A percentile compares a stretch with the other conserved stretches of the same genome.
Conservation (phyloP, 2,113 vertebrate species). For the Bombycilla garrulus region DNA sequence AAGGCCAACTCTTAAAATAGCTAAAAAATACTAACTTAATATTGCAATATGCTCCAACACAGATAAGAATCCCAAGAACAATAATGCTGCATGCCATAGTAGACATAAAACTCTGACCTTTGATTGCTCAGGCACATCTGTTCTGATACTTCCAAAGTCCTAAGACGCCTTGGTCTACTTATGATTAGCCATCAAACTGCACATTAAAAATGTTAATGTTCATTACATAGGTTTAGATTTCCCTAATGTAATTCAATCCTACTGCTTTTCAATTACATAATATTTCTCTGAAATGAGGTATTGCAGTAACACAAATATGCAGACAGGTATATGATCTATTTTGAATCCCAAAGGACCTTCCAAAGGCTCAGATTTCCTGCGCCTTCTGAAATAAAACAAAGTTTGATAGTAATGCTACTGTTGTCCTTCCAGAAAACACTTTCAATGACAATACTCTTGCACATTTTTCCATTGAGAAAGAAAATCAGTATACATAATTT, state of each 20-base stretch:
- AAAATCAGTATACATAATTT: not conserved
- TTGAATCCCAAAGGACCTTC: not conserved
- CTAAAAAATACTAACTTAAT: not conserved
- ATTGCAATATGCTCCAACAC: not conserved
- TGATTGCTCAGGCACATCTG: not conserved
- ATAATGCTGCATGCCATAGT: not conserved
- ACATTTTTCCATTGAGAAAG: not conserved
- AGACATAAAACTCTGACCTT: not conserved
- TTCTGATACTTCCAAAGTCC: not conserved
- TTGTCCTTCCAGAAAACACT: not conserved
- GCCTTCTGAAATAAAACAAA: not conserved
- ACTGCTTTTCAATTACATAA: not conserved
- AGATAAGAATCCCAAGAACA: not conserved
- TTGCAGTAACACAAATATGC: not conserved
- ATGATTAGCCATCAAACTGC: not conserved
- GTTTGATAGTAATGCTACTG: not conserved
- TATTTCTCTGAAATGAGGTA: not conserved
- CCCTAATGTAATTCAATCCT: not conserved
- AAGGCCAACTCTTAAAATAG: not conserved
- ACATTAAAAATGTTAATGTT: not conserved
- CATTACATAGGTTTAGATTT: not conserved
- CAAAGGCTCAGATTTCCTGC: not conserved
- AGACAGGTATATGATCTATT: not conserved
- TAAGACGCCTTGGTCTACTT: not conserved
- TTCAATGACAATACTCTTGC: not conserved